Evolutionary conservation across 1,140 invertebrate species (phyloP), one percentile per base, ranked within the genome.

Genomic region (Caenorhabditis inopinata): DNA sequence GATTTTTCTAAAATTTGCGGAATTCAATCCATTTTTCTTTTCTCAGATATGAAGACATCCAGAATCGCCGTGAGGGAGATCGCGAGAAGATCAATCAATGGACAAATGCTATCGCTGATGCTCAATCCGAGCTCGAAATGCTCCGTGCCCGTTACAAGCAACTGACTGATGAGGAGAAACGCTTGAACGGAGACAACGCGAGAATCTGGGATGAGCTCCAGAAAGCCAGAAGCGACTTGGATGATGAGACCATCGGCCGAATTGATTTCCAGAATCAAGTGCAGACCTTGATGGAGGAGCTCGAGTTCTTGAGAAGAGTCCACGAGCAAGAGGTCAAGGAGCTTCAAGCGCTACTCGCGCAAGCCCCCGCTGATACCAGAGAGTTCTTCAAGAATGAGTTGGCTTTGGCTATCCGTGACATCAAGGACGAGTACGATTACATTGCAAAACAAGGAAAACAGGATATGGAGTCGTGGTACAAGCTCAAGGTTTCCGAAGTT

Each of bases 241-340:
- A 98, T 86, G 93, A 94, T 78, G 96, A 98, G 90, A 96, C 94
- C 29, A 89, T 98, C 76, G 92, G 93, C 74, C 92, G 96, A 81
- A 94, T 97, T 77, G 96, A 98, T 89, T 91, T 96, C 82, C 95
- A 98, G 90, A 99, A 98, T 88, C 87, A 90, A 82, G 87, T 89
- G 32, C 91, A 91, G 86, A 90, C 91, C 2, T 85, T 87, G 27
- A 88, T 87, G 83, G 96, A 99, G 89, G 95, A 98, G 86, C 91
- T 97, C 16, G 92, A 92, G 53, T 98, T 99, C 90, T 95, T 96
- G 89, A 93, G 94, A 58, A 80, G 91, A 76, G 85, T 92, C 18
- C 90, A 91, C 84, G 88, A 91, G 85, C 89, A 91, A 89, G 90
- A 91, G 84, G 87, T 91, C 78, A 91, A 91, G 86, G 90, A 91